phyloP scores from a whole-genome alignment of 1,140 invertebrate genomes.

The Papilio glaucus region DNA sequence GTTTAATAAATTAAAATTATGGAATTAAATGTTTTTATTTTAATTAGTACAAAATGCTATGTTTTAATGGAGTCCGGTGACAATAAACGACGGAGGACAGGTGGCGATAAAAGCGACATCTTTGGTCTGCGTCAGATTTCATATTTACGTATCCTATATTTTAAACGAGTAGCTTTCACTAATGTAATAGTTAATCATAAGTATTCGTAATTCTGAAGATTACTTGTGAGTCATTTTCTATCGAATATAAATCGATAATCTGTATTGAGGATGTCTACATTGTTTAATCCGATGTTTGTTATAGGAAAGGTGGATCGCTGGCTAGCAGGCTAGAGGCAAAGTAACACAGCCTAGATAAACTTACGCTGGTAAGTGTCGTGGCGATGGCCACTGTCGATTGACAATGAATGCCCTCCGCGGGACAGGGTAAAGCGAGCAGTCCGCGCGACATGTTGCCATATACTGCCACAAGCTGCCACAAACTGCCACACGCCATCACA shows the following conservation, averaged over 20 bases:
- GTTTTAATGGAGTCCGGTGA: no score
- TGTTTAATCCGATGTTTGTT: neutral
- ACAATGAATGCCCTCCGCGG: slow-evolving; percentile 47
- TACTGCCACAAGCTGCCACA: slow-evolving; percentile 40
- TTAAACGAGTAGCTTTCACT: no score
- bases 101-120: no score
- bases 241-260: neutral
- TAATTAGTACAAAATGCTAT: no score
- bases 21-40: no score
- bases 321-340: neutral
- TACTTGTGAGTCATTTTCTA: neutral
- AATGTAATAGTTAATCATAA: no score
- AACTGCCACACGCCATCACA: slow-evolving; percentile 37
- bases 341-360: slow-evolving; percentile 29
- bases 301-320: neutral
- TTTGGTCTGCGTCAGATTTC: no score
- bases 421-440: slow-evolving; percentile 32
- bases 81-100: no score
- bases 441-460: slow-evolving; percentile 43
- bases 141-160: no score
- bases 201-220: no score
- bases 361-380: slow-evolving; percentile 33
- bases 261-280: neutral
- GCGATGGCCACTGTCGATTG: slow-evolving; percentile 38
- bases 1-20: no score